phyloP scores from a whole-genome alignment of 2,888 invertebrate species.

The Acrobasis suavella region DNA sequence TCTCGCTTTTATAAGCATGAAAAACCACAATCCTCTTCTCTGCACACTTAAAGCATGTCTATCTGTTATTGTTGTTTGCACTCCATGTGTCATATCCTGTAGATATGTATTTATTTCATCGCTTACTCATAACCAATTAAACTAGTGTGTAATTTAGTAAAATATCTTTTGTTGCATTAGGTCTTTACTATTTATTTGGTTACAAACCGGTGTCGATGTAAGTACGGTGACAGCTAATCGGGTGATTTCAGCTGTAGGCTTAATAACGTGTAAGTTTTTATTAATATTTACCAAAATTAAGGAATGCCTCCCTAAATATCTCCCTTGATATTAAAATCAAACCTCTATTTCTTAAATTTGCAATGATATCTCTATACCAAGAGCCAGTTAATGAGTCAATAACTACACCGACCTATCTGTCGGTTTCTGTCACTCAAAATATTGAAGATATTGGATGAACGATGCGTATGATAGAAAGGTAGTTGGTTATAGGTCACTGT shows the following conservation, averaged over 20 bases:
- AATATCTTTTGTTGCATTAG: slow-evolving; percentile 25
- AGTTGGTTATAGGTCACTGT: no score
- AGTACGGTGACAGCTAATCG: slow-evolving; percentile 25
- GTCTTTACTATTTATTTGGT: slow-evolving; percentile 37
- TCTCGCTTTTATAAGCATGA: slow-evolving; percentile 49
- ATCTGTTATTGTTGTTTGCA: slow-evolving; percentile 8
- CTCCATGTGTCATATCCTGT: slow-evolving; percentile 22
- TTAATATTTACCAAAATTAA: background rate
- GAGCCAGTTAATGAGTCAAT: no score
- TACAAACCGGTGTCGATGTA: slow-evolving; percentile 35
- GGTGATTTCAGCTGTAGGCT: background rate
- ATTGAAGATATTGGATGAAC: no score
- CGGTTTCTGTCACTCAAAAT: no score
- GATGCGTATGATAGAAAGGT: no score
- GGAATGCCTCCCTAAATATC: background rate
- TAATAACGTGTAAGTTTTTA: slow-evolving; percentile 1
- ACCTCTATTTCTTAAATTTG: no score
- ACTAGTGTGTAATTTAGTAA: slow-evolving; percentile 20
- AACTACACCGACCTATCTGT: no score
- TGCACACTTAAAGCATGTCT: slow-evolving; percentile 36
- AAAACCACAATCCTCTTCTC: slow-evolving; percentile 40
- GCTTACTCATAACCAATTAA: slow-evolving; percentile 19
- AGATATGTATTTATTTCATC: slow-evolving; percentile 3
- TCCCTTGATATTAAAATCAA: background rate
- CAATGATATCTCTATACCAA: no score